Percentiles rank a stretch among this genome's conserved stretches.
Conservation (phyloP, 2,113 vertebrate species). For the Mesoclemmys tuberculata region DNA sequence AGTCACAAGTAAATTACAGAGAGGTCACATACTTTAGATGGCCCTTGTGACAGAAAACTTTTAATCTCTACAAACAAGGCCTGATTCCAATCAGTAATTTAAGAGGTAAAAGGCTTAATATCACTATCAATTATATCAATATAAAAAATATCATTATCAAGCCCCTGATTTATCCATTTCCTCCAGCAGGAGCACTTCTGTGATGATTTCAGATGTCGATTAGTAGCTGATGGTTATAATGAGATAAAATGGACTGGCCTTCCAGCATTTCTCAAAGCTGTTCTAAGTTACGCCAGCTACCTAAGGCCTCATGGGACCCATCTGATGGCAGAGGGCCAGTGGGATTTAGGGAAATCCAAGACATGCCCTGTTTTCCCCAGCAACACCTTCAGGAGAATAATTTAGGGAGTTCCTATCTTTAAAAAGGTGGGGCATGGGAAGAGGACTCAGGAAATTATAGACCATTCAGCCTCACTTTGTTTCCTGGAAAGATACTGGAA, state of each 20-base stretch:
- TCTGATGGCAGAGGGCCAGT: not conserved
- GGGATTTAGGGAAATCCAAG: not conserved
- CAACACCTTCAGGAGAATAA: constrained; percentile 9
- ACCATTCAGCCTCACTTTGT: no score
- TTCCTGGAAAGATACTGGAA: no score
- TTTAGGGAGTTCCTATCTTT: not conserved
- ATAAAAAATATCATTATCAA: not conserved
- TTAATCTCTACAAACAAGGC: not conserved
- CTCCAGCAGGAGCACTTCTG: not conserved
- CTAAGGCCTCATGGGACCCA: not conserved
- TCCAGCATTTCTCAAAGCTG: not conserved
- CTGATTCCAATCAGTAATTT: not conserved
- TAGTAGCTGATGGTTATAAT: not conserved
- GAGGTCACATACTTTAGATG: not conserved
- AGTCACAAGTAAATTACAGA: not conserved
- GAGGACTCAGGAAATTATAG: no score
- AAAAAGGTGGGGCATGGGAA: no score
- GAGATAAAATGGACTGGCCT: not conserved
- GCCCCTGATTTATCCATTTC: not conserved
- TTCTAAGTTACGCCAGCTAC: not conserved
- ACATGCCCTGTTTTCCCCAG: not conserved
- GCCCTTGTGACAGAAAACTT: not conserved
- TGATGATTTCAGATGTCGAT: not conserved
- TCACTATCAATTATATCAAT: not conserved
- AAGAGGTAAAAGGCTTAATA: not conserved